Conservation (phyloP, 2,113 vertebrate genomes). For the Manacus vitellinus region DNA sequence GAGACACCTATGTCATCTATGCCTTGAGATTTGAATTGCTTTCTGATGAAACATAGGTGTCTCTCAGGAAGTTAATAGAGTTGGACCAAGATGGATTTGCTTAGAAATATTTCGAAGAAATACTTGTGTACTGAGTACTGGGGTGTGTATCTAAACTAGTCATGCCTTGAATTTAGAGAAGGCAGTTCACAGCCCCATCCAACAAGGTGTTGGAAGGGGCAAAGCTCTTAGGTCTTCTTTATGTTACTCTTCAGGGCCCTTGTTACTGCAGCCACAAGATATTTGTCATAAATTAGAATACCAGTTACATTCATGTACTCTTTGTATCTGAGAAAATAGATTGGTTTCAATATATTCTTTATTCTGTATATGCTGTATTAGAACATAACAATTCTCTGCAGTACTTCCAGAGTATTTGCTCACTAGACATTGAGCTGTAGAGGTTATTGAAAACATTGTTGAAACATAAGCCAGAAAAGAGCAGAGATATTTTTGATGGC, state of each 20-base stretch:
- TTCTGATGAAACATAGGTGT: neutral
- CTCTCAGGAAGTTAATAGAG: neutral
- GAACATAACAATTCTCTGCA: neutral
- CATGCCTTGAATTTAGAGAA: neutral
- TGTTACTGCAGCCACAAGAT: neutral
- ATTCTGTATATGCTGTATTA: neutral
- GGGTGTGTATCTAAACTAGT: neutral
- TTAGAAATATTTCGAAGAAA: neutral
- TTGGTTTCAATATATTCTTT: conserved; percentile 5
- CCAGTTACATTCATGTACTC: neutral
- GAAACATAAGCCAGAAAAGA: conserved; percentile 14
- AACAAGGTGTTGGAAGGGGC: neutral
- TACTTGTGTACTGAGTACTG: neutral
- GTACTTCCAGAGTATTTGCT: neutral
- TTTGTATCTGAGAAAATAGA: neutral
- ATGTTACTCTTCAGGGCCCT: neutral
- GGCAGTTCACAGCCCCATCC: neutral
- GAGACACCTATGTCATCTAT: neutral
- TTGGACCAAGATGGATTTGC: neutral
- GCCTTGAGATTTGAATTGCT: neutral
- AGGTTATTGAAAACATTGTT: neutral
- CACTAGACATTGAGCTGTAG: neutral
- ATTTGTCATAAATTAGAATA: conserved; percentile 23
- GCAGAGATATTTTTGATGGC: neutral
- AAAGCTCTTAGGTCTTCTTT: neutral